Evolutionary conservation across 1,140 invertebrate species (phyloP).

Genomic region (Glossosoma conforme): DNA sequence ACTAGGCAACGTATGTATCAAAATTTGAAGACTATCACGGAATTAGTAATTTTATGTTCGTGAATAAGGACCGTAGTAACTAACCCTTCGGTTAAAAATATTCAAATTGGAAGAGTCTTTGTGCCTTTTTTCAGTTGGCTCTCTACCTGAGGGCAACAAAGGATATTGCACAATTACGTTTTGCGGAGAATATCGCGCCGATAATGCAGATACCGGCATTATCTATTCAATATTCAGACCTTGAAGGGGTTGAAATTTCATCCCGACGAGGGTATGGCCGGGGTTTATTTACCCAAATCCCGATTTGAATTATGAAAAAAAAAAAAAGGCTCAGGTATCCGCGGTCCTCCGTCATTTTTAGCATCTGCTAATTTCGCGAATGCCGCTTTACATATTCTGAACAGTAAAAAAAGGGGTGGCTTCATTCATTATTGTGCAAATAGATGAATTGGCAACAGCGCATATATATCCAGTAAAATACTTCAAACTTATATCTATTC

Average conservation of each 20-base stretch:
- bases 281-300: conserved; percentile 31
- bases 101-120: conserved; percentile 18
- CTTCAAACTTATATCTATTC: too few relatives aligned
- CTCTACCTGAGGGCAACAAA: conserved; percentile 26
- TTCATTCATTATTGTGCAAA: too few relatives aligned
- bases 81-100: conserved; percentile 19
- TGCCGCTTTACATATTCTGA: conserved; percentile 26
- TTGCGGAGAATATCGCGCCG: conserved; percentile 24
- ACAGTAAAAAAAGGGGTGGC: too few relatives aligned
- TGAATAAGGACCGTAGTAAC: too few relatives aligned
- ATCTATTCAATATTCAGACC: conserved; percentile 31
- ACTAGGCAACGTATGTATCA: too few relatives aligned
- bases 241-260: conserved; percentile 29
- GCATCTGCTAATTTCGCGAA: conserved; percentile 32
- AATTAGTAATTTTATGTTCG: too few relatives aligned
- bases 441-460: too few relatives aligned
- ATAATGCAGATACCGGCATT: conserved; percentile 28
- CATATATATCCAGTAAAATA: too few relatives aligned
- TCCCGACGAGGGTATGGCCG: conserved; percentile 13
- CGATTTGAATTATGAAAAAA: conserved; percentile 29
- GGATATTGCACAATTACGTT: conserved; percentile 28
- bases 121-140: not conserved
- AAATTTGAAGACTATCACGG: too few relatives aligned
- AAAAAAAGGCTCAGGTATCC: conserved; percentile 19
- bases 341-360: conserved; percentile 21